Evolutionary conservation across 1,140 invertebrate genomes (phyloP).

Genomic region (Drosophila erecta): DNA sequence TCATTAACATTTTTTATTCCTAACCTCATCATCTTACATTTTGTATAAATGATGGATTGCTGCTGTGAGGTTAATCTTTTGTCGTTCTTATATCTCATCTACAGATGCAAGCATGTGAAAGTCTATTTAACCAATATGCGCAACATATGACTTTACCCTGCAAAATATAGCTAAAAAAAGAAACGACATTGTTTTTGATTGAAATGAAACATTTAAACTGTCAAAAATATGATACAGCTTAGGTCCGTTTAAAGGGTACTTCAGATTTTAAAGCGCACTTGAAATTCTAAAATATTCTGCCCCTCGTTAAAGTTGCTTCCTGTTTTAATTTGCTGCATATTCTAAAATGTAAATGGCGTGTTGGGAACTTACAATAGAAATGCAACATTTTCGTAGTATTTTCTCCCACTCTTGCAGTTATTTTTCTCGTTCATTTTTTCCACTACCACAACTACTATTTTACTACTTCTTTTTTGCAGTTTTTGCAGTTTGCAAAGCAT

Average conservation of each 20-base stretch:
- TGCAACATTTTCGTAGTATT: conserved; percentile 66
- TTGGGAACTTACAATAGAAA: conserved; percentile 50
- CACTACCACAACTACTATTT: neutral
- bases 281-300: conserved; percentile 24
- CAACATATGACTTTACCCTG: too few relatives aligned
- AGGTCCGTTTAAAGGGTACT: neutral
- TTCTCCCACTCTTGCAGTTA: conserved; percentile 15
- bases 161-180: too few relatives aligned
- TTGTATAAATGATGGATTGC: too few relatives aligned
- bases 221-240: neutral
- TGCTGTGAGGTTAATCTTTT: too few relatives aligned
- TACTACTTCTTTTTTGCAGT: neutral
- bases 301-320: conserved; percentile 53
- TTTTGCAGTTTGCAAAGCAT: conserved; percentile 31
- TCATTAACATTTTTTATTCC: too few relatives aligned
- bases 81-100: too few relatives aligned
- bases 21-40: too few relatives aligned
- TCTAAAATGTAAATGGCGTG: conserved; percentile 69
- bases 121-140: too few relatives aligned
- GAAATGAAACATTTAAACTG: conserved; percentile 7
- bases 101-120: too few relatives aligned
- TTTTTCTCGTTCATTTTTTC: conserved; percentile 31
- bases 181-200: conserved; percentile 31
- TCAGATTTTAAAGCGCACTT: conserved; percentile 5
- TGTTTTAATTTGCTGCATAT: conserved; percentile 77